Conservation (phyloP, 2,113 vertebrate species). For the Catagonus wagneri region DNA sequence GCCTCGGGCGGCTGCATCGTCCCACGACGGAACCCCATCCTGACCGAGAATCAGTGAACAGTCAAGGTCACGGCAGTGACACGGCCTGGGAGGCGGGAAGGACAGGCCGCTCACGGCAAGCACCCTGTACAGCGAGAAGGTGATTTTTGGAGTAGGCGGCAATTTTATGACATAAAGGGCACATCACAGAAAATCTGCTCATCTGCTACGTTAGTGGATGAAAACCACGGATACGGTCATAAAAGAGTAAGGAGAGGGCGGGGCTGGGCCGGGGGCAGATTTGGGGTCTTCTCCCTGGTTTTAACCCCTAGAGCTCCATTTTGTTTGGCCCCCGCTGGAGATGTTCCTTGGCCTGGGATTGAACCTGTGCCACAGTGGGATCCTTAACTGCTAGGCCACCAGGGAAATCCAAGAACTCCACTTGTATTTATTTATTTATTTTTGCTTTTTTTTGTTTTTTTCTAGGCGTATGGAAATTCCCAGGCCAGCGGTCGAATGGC, state of each 20-base stretch:
- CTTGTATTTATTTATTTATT: too few relatives aligned
- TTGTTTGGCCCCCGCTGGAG: too few relatives aligned
- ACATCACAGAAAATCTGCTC: too few relatives aligned
- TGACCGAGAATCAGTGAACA: rapidly evolving
- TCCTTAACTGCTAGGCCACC: too few relatives aligned
- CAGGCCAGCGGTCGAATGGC: too few relatives aligned
- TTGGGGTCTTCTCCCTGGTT: too few relatives aligned
- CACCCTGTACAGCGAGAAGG: rapidly evolving
- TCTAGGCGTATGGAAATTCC: too few relatives aligned
- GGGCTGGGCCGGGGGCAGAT: rapidly evolving
- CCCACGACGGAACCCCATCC: background rate
- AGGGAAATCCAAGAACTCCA: too few relatives aligned
- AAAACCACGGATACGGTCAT: background rate
- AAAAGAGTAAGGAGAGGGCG: background rate
- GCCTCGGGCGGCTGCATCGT: rapidly evolving
- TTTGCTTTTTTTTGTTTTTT: too few relatives aligned
- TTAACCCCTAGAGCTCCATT: background rate
- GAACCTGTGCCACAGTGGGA: too few relatives aligned
- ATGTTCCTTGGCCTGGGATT: too few relatives aligned
- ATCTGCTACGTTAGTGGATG: rapidly evolving
- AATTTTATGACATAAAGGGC: background rate
- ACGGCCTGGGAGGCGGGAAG: background rate
- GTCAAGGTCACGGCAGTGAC: background rate
- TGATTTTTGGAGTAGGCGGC: rapidly evolving
- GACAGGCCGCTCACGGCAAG: background rate